These are phyloP conservation scores for Arizona elegans DNA, from an alignment of 2,113 vertebrate genomes.

Conservation along the genomic window DNA sequence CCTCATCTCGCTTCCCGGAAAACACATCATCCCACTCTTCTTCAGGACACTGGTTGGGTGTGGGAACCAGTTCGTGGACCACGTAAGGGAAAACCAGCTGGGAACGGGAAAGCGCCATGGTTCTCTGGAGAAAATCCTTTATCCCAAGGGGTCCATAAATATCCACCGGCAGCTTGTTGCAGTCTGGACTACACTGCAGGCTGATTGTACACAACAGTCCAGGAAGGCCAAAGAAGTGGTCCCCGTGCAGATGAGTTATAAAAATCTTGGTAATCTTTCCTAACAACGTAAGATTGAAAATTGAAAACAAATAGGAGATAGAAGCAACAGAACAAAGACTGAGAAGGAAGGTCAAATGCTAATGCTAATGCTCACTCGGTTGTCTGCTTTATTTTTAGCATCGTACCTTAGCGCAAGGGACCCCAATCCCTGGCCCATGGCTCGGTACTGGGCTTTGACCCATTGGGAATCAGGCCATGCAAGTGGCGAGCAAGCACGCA, in stretches of 20 bases:
- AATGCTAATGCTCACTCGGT: background rate
- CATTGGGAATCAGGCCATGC: too few species aligned
- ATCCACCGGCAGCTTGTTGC: conserved; percentile 69
- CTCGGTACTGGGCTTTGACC: too few species aligned
- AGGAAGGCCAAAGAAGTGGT: conserved; percentile 91
- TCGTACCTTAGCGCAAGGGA: background rate
- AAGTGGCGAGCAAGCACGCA: too few species aligned
- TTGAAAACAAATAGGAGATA: background rate
- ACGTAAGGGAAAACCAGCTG: conserved; percentile 82
- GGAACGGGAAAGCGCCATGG: conserved; percentile 81
- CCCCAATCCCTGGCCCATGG: too few species aligned
- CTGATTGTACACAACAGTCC: conserved; percentile 90
- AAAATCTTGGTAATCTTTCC: conserved; percentile 91
- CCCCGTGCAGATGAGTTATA: conserved; percentile 92
- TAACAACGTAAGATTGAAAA: conserved; percentile 47
- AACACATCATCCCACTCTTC: conserved; percentile 72
- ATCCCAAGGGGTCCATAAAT: conserved; percentile 87
- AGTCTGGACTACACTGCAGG: conserved; percentile 71
- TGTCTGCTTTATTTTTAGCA: background rate
- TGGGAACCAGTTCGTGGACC: conserved; percentile 87
- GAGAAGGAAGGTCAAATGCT: background rate
- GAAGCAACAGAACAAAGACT: background rate
- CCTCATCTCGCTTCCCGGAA: background rate
- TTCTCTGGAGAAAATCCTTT: conserved; percentile 74
- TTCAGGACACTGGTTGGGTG: conserved; percentile 78